Base-by-base conservation (phyloP, 1,140 invertebrate genomes). In the Bombyx mandarina region DNA sequence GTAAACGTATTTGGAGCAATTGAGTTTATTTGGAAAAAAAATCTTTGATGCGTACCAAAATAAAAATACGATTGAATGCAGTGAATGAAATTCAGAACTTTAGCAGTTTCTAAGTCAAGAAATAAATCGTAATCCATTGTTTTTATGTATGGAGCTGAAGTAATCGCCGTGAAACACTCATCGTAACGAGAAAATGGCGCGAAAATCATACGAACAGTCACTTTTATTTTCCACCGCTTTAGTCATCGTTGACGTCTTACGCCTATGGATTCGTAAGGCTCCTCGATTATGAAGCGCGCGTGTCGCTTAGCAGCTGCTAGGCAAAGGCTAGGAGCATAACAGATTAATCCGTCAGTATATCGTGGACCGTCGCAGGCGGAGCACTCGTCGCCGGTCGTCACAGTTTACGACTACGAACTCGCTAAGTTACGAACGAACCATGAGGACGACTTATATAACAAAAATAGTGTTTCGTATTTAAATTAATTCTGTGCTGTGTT, bases 391-490 rank as follows among this genome's bases (percentile, higher is more conserved):
- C 52, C 60, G 47, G 58, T 62, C 60, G 59, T 57, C 61, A 63
- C 59, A 58, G 56, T 48, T 43, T 43, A 66, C 66, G 72, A 74
- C 63, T 58, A 65, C 77, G 77, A 81, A 77, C 73, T 74, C 75
- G 75, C 66, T 74, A 67, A 77, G 58, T 72, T 66, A 61, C 72
- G 73, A 82, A 82, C 83, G 79, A 80, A 83, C 65, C 75, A 86
- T 86, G 83, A 75, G 78, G 79, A 81, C 75, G 73, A 78, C 76
- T 80, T 80, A 74, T 75, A 73, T 76, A 73, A 49, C 8, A 66
- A 58, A 61, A 63, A 58, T 63, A 59, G 66, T 71, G 66, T 58
- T 49, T 58, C 18, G 60, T 62, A 63, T 58, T 54, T 65, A 55
- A 57, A 63, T 62, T 57, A 64, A 72, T 63, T 59, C 51, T 71